Evolutionary conservation across 1,140 invertebrate species (phyloP).

Genomic region (Monochamus saltuarius): DNA sequence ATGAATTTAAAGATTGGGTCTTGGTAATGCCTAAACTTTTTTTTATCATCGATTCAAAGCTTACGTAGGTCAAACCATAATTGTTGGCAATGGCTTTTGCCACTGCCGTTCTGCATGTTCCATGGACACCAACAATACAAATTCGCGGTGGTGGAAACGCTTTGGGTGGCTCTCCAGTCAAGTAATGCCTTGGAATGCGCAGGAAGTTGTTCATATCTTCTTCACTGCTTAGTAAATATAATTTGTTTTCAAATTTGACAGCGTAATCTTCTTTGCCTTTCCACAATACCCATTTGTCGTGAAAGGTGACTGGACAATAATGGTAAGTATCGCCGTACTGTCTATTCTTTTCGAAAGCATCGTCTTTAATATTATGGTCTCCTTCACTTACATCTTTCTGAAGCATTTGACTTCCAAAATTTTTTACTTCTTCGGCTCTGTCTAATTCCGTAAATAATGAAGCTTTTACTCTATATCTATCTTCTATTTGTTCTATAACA

Average conservation of each 20-base stretch:
- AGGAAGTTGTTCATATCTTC: slow-evolving; percentile 53
- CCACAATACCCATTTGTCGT: slow-evolving; percentile 57
- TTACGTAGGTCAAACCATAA: slow-evolving; percentile 56
- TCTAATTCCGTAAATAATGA: slow-evolving; percentile 38
- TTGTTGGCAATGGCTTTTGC: slow-evolving; percentile 55
- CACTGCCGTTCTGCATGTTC: slow-evolving; percentile 56
- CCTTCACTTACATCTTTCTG: slow-evolving; percentile 42
- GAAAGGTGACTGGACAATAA: slow-evolving; percentile 59
- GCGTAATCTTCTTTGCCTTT: slow-evolving; percentile 58
- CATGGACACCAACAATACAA: slow-evolving; percentile 56
- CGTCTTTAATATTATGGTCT: slow-evolving; percentile 37
- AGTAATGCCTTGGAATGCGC: slow-evolving; percentile 50
- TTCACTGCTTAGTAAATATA: slow-evolving; percentile 55
- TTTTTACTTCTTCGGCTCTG: slow-evolving; percentile 29
- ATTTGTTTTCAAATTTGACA: slow-evolving; percentile 54
- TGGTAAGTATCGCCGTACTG: slow-evolving; percentile 57
- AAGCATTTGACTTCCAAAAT: slow-evolving; percentile 32
- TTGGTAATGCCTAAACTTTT: slow-evolving; percentile 4
- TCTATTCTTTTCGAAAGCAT: slow-evolving; percentile 47
- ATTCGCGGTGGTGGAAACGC: slow-evolving; percentile 55
- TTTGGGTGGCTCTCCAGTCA: slow-evolving; percentile 50
- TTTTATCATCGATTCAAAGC: slow-evolving; percentile 49
- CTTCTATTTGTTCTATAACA: slow-evolving; percentile 38
- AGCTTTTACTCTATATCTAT: slow-evolving; percentile 35
- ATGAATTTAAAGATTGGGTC: slow-evolving; percentile 4